Conservation (phyloP, 2,797 vertebrate genomes). For the Epinephelus malabaricus region DNA sequence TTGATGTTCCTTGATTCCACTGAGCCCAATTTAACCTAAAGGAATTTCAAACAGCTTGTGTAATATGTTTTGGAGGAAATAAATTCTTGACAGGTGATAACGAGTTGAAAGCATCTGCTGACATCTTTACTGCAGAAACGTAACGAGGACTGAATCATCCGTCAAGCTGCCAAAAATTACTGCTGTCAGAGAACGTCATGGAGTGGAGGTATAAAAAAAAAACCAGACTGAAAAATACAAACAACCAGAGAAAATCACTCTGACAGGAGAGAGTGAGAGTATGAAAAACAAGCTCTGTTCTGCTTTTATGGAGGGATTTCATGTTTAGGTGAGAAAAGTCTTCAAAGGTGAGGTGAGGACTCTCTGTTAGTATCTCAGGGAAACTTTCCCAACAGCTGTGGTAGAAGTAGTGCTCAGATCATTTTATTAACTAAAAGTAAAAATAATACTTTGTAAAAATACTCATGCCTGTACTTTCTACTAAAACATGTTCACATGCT, state of each 20-base stretch:
- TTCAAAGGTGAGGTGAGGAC: too few relatives aligned
- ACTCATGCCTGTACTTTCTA: too few relatives aligned
- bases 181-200: background rate
- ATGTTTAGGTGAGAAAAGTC: too few relatives aligned
- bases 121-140: slow-evolving; percentile 19
- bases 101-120: slow-evolving; percentile 3
- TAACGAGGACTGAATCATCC: background rate
- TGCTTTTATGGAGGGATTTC: background rate
- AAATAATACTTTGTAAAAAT: too few relatives aligned
- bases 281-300: background rate
- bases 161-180: slow-evolving; percentile 12
- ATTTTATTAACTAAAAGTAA: too few relatives aligned
- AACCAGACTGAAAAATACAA: background rate
- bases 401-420: too few relatives aligned
- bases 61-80: slow-evolving; percentile 7
- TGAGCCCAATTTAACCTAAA: background rate
- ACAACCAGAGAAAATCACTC: background rate
- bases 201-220: background rate
- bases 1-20: background rate
- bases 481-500: too few relatives aligned
- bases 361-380: background rate
- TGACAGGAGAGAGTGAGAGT: background rate
- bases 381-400: too few relatives aligned
- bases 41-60: slow-evolving; percentile 1
- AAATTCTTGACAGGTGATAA: slow-evolving; percentile 5